Base-by-base conservation (phyloP, 2,113 vertebrate genomes). In the Apteryx mantelli region DNA sequence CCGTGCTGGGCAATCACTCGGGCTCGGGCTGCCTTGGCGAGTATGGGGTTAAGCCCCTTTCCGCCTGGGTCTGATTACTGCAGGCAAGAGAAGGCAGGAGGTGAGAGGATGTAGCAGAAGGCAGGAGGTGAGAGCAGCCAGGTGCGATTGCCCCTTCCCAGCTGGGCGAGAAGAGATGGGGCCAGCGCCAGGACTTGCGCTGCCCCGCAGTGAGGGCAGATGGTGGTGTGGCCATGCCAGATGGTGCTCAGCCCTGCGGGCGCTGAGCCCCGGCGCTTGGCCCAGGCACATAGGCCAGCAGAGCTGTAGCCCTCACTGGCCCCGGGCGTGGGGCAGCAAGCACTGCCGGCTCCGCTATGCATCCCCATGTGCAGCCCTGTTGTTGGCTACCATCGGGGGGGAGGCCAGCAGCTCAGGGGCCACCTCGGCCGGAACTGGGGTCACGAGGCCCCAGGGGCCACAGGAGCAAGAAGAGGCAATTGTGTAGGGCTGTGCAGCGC, bases 191-290 rank as follows among this genome's bases (percentile, higher is more conserved):
- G 75, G 40, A n/a, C 76, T 74, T 80, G 77, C 0, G 2, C 88
- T 89, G 76, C 44, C 96, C 90, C 38, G 89, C 19, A 2, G 79
- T 1, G 56, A 82, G 82, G 91, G 89, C 97, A 98, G 97, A 97
- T 97, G 97, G 95, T 66, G 1, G 46, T 6, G 21, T 0, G 4
- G 84, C 93, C 11, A 0, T 71, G 93, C 91, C 95, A 97, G 89
- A 86, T 38, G 13, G 68, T 0, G 0, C 83, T 82, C 1, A 0
- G 88, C 78, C 73, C 38, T 1, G 0, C 15, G 44, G 44, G 44
- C 44, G 44, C 44, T 46, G 44, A 46, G 44, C 44, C 44, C 44
- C 15, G 44, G 44, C 44, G 16, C 44, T 7, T 26, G 53, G 53
- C 25, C 52, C 52, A 6, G 52, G 22, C 52, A 25, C 10, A 11